Evolutionary conservation across 2,888 invertebrate genomes (phyloP), one percentile per base, ranked within the genome.

Genomic region (Agrochola macilenta): DNA sequence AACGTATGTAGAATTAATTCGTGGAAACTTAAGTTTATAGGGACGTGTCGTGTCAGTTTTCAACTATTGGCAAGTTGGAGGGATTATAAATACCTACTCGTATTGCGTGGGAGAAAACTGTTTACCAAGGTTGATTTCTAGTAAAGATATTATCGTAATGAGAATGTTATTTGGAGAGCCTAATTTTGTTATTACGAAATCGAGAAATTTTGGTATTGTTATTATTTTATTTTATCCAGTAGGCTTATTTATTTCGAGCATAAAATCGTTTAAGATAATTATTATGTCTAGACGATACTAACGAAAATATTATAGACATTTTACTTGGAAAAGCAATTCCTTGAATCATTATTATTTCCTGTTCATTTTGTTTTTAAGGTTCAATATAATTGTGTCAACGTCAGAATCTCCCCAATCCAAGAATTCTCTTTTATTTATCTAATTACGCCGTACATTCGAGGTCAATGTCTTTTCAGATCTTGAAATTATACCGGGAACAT

Each of bases 1-100:
- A 61, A 77, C 69, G 76, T 81, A 78, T 82, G 79, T 80, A 58
- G 82, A 86, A 87, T 88, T 89, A 89, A 89, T 86, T 87, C 76
- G 52, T 79, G 72, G 75, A 79, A 83, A 77, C 83, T 78, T 81
- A 74, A 75, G 86, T 79, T 78, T 80, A 78, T 79, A 12, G 74
- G 61, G 4, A 85, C 74, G 85, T 85, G 85, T 79, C 71, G 72
- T 76, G 61, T 74, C 66, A 58, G 74, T 74, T 84, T 60, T 73
- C 54, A 76, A 83, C 80, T 43, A 60, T 69, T 71, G 74, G 69
- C 70, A 74, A 30, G 7, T 52, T 68, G 9, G 43, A 20, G 8
- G 68, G 52, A 68, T 85, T 82, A 82, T 46, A 46, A 46, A 46
- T 60, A 46, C 43, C 58, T 60, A 61, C 17, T 54, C 49, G n/a